A percentile compares a stretch with the other conserved stretches of the same genome.
phyloP scores from a whole-genome alignment of 37 sponge, comb jelly and placozoan species.

The Cliona cf. orientalis region DNA sequence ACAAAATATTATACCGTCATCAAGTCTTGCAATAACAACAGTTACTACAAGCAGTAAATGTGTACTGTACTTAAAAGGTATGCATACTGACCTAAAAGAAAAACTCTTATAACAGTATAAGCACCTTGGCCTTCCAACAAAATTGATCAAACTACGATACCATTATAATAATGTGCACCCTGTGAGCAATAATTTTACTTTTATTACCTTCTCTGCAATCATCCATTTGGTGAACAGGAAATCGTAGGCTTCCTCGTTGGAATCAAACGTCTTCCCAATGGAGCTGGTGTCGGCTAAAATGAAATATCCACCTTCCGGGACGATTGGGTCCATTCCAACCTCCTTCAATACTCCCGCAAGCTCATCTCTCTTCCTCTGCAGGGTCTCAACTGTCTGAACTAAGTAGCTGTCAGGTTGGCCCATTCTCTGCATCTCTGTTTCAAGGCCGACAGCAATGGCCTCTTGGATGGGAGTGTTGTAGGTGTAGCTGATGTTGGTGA shows the following conservation, averaged over 20 bases:
- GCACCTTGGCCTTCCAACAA: neutral
- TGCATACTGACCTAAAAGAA: neutral
- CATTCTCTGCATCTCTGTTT: slow-evolving; percentile 56
- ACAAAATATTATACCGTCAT: too few species aligned
- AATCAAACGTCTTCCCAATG: slow-evolving; percentile 59
- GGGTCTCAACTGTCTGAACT: slow-evolving; percentile 39
- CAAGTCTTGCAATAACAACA: too few species aligned
- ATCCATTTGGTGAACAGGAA: slow-evolving; percentile 91
- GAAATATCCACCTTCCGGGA: slow-evolving; percentile 96
- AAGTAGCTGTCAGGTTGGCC: slow-evolving; percentile 85
- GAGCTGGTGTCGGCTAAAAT: slow-evolving; percentile 82
- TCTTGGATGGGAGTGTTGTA: slow-evolving; percentile 88
- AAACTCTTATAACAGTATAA: neutral
- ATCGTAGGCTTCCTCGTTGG: slow-evolving; percentile 76
- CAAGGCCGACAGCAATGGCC: slow-evolving; percentile 82
- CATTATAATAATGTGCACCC: neutral
- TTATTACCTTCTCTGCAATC: slow-evolving; percentile 88
- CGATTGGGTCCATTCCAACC: slow-evolving; percentile 85
- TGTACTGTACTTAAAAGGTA: neutral
- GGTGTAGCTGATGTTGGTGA: slow-evolving; percentile 62
- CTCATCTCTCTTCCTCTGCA: slow-evolving; percentile 82
- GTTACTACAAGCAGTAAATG: neutral
- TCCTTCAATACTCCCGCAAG: slow-evolving; percentile 74
- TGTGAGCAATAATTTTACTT: neutral
- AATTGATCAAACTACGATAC: too few species aligned